These are phyloP conservation scores for Beris morrisii DNA, from an alignment of 2,888 invertebrate species.

Conservation along the genomic window DNA sequence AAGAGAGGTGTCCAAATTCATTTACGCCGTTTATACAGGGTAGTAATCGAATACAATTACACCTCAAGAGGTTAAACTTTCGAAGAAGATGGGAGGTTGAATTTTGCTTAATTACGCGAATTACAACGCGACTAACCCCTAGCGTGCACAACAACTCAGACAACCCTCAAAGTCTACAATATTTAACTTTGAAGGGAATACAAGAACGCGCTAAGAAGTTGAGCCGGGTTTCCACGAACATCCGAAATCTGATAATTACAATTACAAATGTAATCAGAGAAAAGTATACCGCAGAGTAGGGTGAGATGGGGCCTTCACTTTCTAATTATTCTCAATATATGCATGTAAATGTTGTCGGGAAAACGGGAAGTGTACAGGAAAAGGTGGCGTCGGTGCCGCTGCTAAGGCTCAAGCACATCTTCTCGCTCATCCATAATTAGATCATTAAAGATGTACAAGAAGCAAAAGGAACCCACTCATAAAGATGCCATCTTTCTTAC, in stretches of 20 bases:
- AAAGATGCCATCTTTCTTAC: conserved; percentile 11
- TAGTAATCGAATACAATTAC: conserved; percentile 29
- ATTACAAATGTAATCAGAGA: conserved; percentile 28
- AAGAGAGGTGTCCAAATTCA: conserved; percentile 20
- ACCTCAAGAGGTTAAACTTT: conserved; percentile 26
- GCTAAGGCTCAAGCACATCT: not conserved
- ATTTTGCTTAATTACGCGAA: conserved; percentile 9
- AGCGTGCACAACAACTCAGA: too few relatives aligned
- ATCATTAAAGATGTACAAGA: conserved; percentile 30
- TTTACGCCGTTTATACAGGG: conserved; percentile 24
- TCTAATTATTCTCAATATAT: conserved; percentile 24
- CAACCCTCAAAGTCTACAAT: too few relatives aligned
- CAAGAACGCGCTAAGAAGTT: too few relatives aligned
- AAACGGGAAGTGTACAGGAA: not conserved
- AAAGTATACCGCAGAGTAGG: conserved; percentile 20
- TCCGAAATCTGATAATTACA: conserved; percentile 29
- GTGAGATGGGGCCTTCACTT: conserved; percentile 5
- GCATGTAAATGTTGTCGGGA: conserved; percentile 15
- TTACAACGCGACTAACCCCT: not conserved
- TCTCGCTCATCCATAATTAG: conserved; percentile 23
- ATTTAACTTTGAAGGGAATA: too few relatives aligned
- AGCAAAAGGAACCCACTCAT: conserved; percentile 6
- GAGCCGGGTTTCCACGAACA: not conserved
- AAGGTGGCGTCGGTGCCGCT: not conserved
- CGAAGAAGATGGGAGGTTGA: not conserved